Percentiles rank a stretch among this genome's conserved stretches.
These are phyloP conservation scores for Taphrorychus bicolor DNA, from an alignment of 2,888 invertebrate genomes.

Conservation along the genomic window DNA sequence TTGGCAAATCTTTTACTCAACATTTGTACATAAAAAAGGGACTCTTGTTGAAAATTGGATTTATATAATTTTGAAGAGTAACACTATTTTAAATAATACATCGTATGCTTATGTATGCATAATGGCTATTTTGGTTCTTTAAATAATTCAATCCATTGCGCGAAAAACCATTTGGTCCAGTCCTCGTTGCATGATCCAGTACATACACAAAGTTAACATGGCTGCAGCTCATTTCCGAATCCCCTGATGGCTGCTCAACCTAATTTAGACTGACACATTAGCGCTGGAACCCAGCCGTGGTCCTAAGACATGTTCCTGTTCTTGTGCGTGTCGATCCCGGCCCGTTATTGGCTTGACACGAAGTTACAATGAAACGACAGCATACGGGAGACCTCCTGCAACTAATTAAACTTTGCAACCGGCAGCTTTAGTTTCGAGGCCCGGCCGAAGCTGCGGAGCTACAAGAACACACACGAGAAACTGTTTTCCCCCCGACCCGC, in stretches of 20 bases:
- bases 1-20: too few species aligned
- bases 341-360: constrained; percentile 39
- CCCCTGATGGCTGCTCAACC: constrained; percentile 32
- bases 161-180: neutral
- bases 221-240: constrained; percentile 22
- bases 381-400: constrained; percentile 54
- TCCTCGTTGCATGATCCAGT: neutral
- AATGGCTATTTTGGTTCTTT: too few species aligned
- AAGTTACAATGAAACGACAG: constrained; percentile 57
- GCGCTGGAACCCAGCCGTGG: constrained; percentile 27
- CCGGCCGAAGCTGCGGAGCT: constrained; percentile 45
- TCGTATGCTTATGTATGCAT: too few species aligned
- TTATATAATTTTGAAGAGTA: too few species aligned
- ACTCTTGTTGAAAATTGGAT: too few species aligned
- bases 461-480: constrained; percentile 46
- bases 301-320: constrained; percentile 33
- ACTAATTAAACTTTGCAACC: constrained; percentile 62
- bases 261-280: constrained; percentile 38
- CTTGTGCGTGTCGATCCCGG: constrained; percentile 38
- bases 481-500: constrained; percentile 6
- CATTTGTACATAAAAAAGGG: too few species aligned
- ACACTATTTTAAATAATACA: too few species aligned
- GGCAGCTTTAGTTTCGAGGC: constrained; percentile 56
- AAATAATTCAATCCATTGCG: too few species aligned
- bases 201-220: too few species aligned